A percentile compares a stretch with the other conserved stretches of the same genome.
These are phyloP conservation scores for Coccyzus lansbergi DNA, from an alignment of 2,797 vertebrate species.

Conservation along the genomic window DNA sequence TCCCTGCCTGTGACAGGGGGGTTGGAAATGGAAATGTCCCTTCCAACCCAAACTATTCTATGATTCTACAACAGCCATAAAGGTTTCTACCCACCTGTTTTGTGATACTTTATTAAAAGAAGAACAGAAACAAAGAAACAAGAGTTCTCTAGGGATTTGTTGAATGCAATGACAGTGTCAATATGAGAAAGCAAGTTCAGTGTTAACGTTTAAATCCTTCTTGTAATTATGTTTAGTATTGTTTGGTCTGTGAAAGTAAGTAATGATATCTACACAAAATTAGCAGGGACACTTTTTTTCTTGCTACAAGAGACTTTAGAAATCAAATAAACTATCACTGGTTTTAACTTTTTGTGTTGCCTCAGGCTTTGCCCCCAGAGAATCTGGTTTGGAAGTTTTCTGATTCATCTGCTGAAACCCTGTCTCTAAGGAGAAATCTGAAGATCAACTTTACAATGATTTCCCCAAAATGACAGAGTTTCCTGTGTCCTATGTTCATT, in stretches of 20 bases:
- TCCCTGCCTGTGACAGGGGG: no score
- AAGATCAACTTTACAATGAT: neutral
- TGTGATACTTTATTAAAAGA: accelerated
- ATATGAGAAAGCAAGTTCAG: neutral
- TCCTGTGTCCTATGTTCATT: neutral
- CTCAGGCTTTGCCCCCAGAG: accelerated
- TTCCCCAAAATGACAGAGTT: neutral
- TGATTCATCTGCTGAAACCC: neutral
- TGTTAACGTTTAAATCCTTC: neutral
- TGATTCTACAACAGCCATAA: no score
- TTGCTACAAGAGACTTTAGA: neutral
- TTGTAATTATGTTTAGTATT: neutral
- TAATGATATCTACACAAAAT: neutral
- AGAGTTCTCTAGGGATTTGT: neutral
- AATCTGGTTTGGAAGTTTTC: neutral
- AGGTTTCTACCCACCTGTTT: neutral
- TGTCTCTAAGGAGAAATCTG: neutral
- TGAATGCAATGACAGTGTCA: accelerated
- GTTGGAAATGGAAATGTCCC: no score
- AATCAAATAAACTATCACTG: neutral
- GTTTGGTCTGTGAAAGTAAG: neutral
- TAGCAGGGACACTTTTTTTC: neutral
- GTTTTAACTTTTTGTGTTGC: neutral
- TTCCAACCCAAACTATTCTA: no score
- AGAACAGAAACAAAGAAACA: accelerated